Base-by-base conservation (phyloP, 2,797 vertebrate species). In the Rachycentron canadum region DNA sequence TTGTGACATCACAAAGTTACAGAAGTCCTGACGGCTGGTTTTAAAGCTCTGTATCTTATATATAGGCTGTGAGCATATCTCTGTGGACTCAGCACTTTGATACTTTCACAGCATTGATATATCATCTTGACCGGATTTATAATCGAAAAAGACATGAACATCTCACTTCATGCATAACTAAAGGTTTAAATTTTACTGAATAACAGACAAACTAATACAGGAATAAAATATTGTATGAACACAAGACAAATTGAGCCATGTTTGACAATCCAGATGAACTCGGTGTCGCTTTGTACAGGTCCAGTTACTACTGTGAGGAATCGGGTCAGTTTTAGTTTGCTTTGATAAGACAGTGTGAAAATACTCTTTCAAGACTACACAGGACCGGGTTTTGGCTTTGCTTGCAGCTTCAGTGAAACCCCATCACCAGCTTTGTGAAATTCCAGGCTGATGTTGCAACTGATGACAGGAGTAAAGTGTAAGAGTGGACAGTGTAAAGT, bases 371-470 rank as follows among this genome's bases (percentile, higher is more conserved):
- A 63, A 69, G 65, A n/a, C 75, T 72, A 4, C 26, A 34, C 19
- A 49, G 66, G 60, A 62, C 73, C 25, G 36, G 61, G 21, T 66
- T 82, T 81, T 80, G 66, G 78, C 74, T 74, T 50, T 66, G n/a
- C 34, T 83, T 64, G n/a, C 2, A 16, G 47, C 60, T 62, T 34
- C 21, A 49, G 25, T 36, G 50, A 86, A 78, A 69, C 69, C 61
- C 83, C 64, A 73, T 76, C 81, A 59, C 77, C 71, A 55, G 41
- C 79, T 73, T 57, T 72, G 67, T 74, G 57, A 84, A 75, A 88
- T 84, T 84, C 82, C 79, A 67, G 58, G 30, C 45, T 21, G 36
- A 79, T 82, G 77, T 76, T 71, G 77, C 78, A 82, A 77, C 57
- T 47, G 79, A 68, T 66, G 69, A 83, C 59, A 72, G 69, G 47